Conservation (phyloP, 1,140 invertebrate genomes). For the Thaumatotibia leucotreta region DNA sequence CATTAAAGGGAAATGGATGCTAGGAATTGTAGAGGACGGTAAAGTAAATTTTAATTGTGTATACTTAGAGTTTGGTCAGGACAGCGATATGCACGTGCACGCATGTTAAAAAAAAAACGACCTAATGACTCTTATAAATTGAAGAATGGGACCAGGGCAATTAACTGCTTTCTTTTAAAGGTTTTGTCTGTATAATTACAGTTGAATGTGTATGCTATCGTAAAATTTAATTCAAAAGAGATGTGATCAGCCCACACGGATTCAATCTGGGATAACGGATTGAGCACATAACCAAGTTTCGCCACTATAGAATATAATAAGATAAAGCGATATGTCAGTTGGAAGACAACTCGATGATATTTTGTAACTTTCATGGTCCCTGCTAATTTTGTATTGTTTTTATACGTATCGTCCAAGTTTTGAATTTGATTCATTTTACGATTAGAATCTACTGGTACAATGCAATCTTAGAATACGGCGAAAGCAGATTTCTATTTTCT, state of each 20-base stretch:
- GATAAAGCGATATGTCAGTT: not conserved
- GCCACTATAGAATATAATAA: not conserved
- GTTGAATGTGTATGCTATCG: not conserved
- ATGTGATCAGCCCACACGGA: slow-evolving; percentile 9
- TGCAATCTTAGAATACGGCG: not conserved
- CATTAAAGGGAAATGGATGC: not conserved
- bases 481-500: slow-evolving; percentile 2
- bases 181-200: slow-evolving; percentile 17
- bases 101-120: not conserved
- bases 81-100: not conserved
- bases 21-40: not conserved
- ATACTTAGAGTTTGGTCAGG: not conserved
- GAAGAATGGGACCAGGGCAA: slow-evolving; percentile 38
- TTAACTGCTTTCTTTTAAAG: slow-evolving; percentile 38
- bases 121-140: slow-evolving; percentile 16
- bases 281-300: not conserved
- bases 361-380: not conserved
- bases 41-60: not conserved
- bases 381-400: not conserved
- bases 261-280: slow-evolving; percentile 11
- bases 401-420: not conserved
- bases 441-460: not conserved
- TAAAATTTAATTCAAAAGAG: slow-evolving; percentile 19
- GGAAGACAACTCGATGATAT: not conserved
- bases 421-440: not conserved